Conservation (phyloP, 1,140 invertebrate species). For the Trichonephila clavata region DNA sequence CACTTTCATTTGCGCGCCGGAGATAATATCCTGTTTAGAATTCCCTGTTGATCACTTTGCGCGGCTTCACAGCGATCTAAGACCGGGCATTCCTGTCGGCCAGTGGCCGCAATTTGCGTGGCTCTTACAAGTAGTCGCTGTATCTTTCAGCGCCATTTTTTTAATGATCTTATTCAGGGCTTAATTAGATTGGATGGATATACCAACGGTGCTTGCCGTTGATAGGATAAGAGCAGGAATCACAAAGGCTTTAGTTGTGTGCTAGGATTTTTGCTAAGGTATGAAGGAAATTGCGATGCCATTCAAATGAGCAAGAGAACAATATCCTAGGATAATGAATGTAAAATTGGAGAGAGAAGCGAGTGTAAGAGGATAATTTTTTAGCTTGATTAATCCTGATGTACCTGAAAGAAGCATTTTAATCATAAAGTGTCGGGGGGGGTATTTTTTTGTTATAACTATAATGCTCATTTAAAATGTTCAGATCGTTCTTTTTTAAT, state of each 20-base stretch:
- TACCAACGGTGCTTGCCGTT: background rate
- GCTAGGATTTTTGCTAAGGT: background rate
- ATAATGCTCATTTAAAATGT: too few species aligned
- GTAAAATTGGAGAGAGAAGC: too few species aligned
- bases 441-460: too few species aligned
- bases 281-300: background rate
- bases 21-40: slow-evolving; percentile 53
- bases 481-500: too few species aligned
- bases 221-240: background rate
- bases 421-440: too few species aligned
- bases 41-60: slow-evolving; percentile 64
- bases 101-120: background rate
- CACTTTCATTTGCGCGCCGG: slow-evolving; percentile 29
- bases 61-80: background rate
- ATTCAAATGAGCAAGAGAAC: background rate
- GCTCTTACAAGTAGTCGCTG: background rate
- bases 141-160: background rate
- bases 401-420: too few species aligned
- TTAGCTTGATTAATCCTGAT: too few species aligned
- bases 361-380: too few species aligned
- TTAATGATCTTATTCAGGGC: background rate
- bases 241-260: too few species aligned
- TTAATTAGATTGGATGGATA: background rate
- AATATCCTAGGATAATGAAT: too few species aligned
- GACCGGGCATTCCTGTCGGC: background rate